A percentile compares a stretch with the other conserved stretches of the same genome.
Evolutionary conservation across 2,113 vertebrate species (phyloP).

Genomic region (Ctenomys sociabilis): DNA sequence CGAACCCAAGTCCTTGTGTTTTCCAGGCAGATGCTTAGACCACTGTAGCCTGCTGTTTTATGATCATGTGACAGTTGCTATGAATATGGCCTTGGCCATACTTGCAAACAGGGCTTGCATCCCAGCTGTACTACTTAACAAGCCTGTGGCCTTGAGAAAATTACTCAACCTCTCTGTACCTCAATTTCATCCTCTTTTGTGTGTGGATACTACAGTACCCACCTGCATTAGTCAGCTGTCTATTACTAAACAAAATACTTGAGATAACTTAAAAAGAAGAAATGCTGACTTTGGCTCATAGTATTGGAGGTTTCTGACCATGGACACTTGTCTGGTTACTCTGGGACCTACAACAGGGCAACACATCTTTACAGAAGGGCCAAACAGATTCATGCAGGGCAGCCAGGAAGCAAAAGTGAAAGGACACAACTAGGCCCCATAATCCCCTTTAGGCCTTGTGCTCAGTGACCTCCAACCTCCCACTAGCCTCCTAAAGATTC

Average conservation of each 20-base stretch:
- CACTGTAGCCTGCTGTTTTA: not conserved
- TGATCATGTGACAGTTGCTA: not conserved
- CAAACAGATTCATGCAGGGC: not conserved
- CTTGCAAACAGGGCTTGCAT: not conserved
- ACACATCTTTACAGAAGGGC: not conserved
- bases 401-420: not conserved
- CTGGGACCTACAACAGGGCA: not conserved
- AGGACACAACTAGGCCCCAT: not conserved
- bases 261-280: not conserved
- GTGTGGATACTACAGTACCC: not conserved
- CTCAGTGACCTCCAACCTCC: not conserved
- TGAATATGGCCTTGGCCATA: not conserved
- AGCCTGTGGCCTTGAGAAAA: not conserved
- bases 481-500: not conserved
- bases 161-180: not conserved
- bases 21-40: too few relatives aligned
- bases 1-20: too few relatives aligned
- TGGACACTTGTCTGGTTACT: not conserved
- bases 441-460: not conserved
- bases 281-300: not conserved
- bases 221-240: not conserved
- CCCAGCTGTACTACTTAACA: not conserved
- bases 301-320: not conserved
- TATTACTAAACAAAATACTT: not conserved
- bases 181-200: constrained; percentile 24